Evolutionary conservation across 2,888 invertebrate genomes (phyloP), one percentile per base, ranked within the genome.

Genomic region (Dione vanillae): DNA sequence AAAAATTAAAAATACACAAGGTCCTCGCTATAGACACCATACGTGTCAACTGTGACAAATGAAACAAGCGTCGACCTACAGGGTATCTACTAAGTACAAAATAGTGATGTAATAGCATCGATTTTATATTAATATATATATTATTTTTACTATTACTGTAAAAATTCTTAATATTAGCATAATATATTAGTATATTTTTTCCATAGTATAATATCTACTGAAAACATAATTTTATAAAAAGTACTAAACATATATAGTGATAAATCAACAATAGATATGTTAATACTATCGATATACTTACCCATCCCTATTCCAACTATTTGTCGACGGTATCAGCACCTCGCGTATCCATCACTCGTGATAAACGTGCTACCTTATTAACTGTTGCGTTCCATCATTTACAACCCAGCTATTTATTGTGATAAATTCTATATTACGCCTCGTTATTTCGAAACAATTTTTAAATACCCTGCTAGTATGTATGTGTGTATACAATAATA

Each of bases 351-450:
- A 91, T 92, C 91, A 91, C 83, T 69, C 84, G 84, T 85, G 85
- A 91, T 91, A 90, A 87, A 89, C 87, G 78, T 73, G 85, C 86
- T 85, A 85, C 88, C 88, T 90, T 89, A 90, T 90, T 91, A 90
- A 88, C 86, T 82, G 76, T 76, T 76, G 70, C 83, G 77, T 81
- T 81, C 83, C 77, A 82, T 83, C 83, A 85, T 86, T 85, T 84
- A 82, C 85, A 82, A 73, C 71, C 35, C 58, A 56, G 62, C 45
- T 54, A 68, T 71, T 68, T 51, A 66, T 65, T 66, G 43, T 47
- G 67, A 58, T 67, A 67, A 65, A 65, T 59, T 59, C 59, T n/a
- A 59, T 10, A 59, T 59, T 41, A 59, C 59, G 43, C 43, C 43
- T 59, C 20, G 27, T 27, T 59, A 59, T 59, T 59, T 59, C 10